Percentiles rank a stretch among this genome's conserved stretches.
Evolutionary conservation across 2,797 vertebrate species (phyloP).

Genomic region (Pangasius djambal): DNA sequence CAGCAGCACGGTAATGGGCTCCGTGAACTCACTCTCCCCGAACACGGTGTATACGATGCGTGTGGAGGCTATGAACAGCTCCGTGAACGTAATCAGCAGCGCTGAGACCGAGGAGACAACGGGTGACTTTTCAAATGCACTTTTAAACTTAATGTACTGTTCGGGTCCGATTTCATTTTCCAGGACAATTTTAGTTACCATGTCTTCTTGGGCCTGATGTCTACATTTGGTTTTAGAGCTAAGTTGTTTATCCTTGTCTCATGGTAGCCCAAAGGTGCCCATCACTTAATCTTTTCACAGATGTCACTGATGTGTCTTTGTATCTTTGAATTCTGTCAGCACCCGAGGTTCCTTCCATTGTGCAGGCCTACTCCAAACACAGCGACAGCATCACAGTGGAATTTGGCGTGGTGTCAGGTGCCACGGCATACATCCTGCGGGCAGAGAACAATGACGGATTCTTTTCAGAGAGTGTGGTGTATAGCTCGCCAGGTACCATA

Average conservation of each 20-base stretch:
- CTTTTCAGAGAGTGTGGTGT: conserved; percentile 78
- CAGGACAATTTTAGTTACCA: not conserved
- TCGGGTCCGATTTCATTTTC: not conserved
- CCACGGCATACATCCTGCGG: conserved; percentile 83
- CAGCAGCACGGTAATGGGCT: conserved; percentile 73
- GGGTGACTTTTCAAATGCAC: conserved; percentile 63
- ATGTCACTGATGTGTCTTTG: not conserved
- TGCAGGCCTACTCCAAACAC: conserved; percentile 86
- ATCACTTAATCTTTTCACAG: not conserved
- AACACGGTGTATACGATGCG: conserved; percentile 75
- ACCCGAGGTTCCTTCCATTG: conserved; percentile 81
- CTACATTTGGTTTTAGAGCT: not conserved
- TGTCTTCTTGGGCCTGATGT: not conserved
- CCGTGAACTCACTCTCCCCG: conserved; percentile 75
- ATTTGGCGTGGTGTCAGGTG: conserved; percentile 81
- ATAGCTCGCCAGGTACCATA: conserved; percentile 81
- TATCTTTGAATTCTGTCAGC: conserved; percentile 67
- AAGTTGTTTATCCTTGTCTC: not conserved
- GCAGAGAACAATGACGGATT: conserved; percentile 69
- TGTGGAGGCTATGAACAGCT: conserved; percentile 79
- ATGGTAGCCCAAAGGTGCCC: not conserved
- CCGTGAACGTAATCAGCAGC: conserved; percentile 69
- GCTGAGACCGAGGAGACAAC: conserved; percentile 69
- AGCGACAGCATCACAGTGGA: conserved; percentile 90
- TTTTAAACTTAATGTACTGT: not conserved